Percentiles rank a stretch among this genome's conserved stretches.
phyloP scores from a whole-genome alignment of 2,888 invertebrate species.

The Drosophila ezoana region DNA sequence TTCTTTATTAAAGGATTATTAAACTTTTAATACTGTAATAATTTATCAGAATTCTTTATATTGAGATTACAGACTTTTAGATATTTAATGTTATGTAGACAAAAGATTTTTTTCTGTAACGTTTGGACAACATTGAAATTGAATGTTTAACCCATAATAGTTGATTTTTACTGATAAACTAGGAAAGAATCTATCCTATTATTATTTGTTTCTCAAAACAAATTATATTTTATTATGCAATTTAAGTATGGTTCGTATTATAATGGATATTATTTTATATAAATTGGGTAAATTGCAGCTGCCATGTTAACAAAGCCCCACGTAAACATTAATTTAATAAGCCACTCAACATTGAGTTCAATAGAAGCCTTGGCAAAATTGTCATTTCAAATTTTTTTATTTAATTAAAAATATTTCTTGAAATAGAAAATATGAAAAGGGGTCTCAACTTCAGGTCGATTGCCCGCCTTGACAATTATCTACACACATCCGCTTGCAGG shows the following conservation, averaged over 20 bases:
- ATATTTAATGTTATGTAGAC: too few species aligned
- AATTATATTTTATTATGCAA: neutral
- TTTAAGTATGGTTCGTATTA: neutral
- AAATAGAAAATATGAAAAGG: conserved; percentile 48
- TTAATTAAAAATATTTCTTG: conserved; percentile 57
- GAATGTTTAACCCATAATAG: too few species aligned
- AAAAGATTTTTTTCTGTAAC: too few species aligned
- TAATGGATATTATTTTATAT: neutral
- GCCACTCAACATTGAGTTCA: conserved; percentile 26
- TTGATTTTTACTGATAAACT: too few species aligned
- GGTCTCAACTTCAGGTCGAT: conserved; percentile 28
- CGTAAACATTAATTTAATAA: conserved; percentile 37
- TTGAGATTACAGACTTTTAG: too few species aligned
- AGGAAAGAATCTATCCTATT: too few species aligned
- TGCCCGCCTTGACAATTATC: conserved; percentile 71
- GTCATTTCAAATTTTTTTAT: conserved; percentile 36
- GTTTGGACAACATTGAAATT: too few species aligned
- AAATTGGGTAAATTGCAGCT: conserved; percentile 9
- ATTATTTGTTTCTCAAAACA: neutral
- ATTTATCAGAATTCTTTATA: too few species aligned
- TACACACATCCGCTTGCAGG: conserved; percentile 53
- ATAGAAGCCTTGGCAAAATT: conserved; percentile 56
- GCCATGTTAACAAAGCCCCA: neutral
- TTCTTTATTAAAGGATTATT: too few species aligned
- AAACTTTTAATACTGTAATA: too few species aligned